phyloP scores from a whole-genome alignment of 1,140 invertebrate species.

The Luehdorfia chinensis region DNA sequence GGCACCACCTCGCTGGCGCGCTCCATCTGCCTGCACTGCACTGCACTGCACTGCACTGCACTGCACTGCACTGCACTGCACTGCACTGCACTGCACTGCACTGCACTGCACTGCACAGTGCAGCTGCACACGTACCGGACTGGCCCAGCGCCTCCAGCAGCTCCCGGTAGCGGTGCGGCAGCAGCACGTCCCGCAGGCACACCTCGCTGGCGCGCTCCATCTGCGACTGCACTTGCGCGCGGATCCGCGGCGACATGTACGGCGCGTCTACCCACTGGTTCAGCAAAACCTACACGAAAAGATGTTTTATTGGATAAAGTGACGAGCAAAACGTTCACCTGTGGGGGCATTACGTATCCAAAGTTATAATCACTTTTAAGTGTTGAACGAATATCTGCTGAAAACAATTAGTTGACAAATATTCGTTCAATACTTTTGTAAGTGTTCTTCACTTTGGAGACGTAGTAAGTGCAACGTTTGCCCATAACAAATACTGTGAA shows the following conservation, averaged over 20 bases:
- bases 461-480: too few relatives aligned
- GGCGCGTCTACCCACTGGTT: slow-evolving; percentile 44
- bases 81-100: too few relatives aligned
- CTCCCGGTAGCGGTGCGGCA: slow-evolving; percentile 17
- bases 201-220: slow-evolving; percentile 56
- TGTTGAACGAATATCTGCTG: too few relatives aligned
- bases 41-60: too few relatives aligned
- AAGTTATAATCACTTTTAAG: too few relatives aligned
- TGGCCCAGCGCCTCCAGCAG: slow-evolving; percentile 31
- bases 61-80: too few relatives aligned
- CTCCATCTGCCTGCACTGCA: slow-evolving; percentile 68
- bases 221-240: slow-evolving; percentile 55
- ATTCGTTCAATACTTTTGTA: slow-evolving; percentile 2
- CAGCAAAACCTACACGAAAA: slow-evolving; percentile 42
- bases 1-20: slow-evolving; percentile 43
- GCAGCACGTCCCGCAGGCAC: slow-evolving; percentile 36
- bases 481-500: too few relatives aligned
- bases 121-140: slow-evolving; percentile 19
- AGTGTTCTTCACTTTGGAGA: too few relatives aligned
- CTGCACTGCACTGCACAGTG: too few relatives aligned
- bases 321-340: too few relatives aligned
- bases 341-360: too few relatives aligned
- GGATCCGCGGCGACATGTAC: slow-evolving; percentile 55
- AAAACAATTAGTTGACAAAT: not conserved
- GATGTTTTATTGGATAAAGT: too few relatives aligned